These are phyloP conservation scores for Oreonectes daqikongensis DNA, from an alignment of 2,797 vertebrate genomes.

Conservation along the genomic window DNA sequence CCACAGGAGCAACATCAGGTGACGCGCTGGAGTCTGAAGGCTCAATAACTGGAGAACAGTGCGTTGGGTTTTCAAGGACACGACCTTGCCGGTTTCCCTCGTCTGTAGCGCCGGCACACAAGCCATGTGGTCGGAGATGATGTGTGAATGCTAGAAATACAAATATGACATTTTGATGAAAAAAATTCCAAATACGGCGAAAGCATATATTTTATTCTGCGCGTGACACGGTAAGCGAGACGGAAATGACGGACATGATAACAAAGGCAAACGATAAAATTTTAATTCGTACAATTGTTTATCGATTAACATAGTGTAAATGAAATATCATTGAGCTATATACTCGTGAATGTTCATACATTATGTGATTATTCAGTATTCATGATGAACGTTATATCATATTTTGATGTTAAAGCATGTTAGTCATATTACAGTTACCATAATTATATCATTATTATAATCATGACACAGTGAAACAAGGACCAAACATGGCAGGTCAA, in stretches of 20 bases:
- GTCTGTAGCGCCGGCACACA: constrained; percentile 36
- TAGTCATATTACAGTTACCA: constrained; percentile 37
- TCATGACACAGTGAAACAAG: constrained; percentile 31
- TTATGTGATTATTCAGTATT: constrained; percentile 43
- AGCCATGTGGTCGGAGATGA: constrained; percentile 26
- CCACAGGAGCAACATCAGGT: constrained; percentile 47
- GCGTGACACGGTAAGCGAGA: not conserved
- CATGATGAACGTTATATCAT: constrained; percentile 35
- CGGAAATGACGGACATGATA: constrained; percentile 4
- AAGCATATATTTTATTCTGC: not conserved
- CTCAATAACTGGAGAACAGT: constrained; percentile 59
- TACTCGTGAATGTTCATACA: constrained; percentile 36
- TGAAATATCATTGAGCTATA: constrained; percentile 43
- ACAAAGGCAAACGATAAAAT: constrained; percentile 52
- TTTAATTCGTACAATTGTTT: constrained; percentile 36
- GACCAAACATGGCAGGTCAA: constrained; percentile 18
- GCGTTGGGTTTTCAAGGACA: constrained; percentile 56
- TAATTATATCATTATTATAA: constrained; percentile 26
- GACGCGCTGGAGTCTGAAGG: constrained; percentile 47
- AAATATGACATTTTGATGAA: not conserved
- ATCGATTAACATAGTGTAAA: constrained; percentile 38
- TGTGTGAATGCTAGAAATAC: not conserved
- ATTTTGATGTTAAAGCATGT: constrained; percentile 27
- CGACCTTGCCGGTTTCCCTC: constrained; percentile 57
- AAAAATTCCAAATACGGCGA: not conserved